phyloP scores from a whole-genome alignment of 1,140 invertebrate genomes.

The Hyles euphorbiae region DNA sequence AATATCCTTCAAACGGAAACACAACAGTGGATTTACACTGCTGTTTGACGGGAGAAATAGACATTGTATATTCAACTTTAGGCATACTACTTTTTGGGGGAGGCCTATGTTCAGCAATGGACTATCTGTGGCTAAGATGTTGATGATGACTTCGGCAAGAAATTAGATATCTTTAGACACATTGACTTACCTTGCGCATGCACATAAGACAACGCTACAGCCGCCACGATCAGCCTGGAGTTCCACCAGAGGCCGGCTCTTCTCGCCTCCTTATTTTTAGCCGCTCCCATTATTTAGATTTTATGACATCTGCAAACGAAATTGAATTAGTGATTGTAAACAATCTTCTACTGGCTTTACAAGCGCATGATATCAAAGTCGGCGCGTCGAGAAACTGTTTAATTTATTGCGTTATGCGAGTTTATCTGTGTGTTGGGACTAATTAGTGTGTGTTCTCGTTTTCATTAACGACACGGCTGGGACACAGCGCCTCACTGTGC shows the following conservation, averaged over 20 bases:
- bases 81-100: no score
- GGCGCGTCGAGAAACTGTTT: conserved; percentile 20
- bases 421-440: conserved; percentile 30
- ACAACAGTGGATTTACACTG: no score
- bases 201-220: conserved; percentile 34
- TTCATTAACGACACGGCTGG: conserved; percentile 16
- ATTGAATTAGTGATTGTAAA: conserved; percentile 18
- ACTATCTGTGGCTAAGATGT: no score
- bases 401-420: conserved; percentile 26
- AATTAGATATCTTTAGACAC: not conserved
- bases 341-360: conserved; percentile 23
- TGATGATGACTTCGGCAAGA: not conserved
- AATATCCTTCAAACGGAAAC: no score
- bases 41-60: no score
- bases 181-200: conserved; percentile 47
- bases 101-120: no score
- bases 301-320: conserved; percentile 14
- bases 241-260: conserved; percentile 30
- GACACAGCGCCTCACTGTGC: not conserved
- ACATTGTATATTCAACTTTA: no score
- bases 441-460: conserved; percentile 23
- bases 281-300: conserved; percentile 5
- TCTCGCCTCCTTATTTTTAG: conserved; percentile 6
- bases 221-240: conserved; percentile 34
- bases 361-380: conserved; percentile 32